Base-by-base conservation (phyloP, 2,797 vertebrate species). In the Salmo trutta region DNA sequence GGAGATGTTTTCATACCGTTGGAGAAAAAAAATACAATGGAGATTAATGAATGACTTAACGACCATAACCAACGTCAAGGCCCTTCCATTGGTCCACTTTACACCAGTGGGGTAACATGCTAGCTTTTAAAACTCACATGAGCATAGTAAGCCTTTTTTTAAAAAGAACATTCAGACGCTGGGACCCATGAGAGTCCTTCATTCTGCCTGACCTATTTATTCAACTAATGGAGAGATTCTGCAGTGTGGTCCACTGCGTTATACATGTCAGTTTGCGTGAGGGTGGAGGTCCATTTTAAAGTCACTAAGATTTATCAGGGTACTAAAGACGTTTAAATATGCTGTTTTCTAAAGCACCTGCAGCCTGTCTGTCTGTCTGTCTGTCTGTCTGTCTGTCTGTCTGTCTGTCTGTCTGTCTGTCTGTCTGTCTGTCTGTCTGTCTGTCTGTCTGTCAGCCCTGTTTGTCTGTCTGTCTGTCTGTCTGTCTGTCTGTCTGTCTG, bases 211-310 rank as follows among this genome's bases (percentile, higher is more conserved):
- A 86, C 90, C 73, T 91, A 88, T 90, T 86, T 24, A 24, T 24
- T 24, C 87, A 90, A 90, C 86, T n/a, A 14, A 8, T 47, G 16
- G 68, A 47, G 81, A 47, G 82, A 91, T 87, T 88, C 81, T 87
- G 78, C 82, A 71, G 82, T 16, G 53, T 19, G 84, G 89, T 90
- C 87, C 84, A 90, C 84, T 79, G 85, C 85, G 90, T 80, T 91
- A 85, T 90, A 91, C 90, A 91, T 90, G 89, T 89, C 91, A 87
- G 76, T 82, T 83, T 85, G 89, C 85, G 80, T 86, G 85, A 85
- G 75, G 86, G 83, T 66, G 76, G 85, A 90, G 86, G 85, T 89
- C 86, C 79, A 89, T 90, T 91, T 89, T 86, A 89, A 86, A 85
- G 88, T 89, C 88, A 85, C 77, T 68, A 77, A 90, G 86, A 92